A percentile compares a stretch with the other conserved stretches of the same genome.
Conservation (phyloP, 2,888 invertebrate species). For the Leucoma salicis region DNA sequence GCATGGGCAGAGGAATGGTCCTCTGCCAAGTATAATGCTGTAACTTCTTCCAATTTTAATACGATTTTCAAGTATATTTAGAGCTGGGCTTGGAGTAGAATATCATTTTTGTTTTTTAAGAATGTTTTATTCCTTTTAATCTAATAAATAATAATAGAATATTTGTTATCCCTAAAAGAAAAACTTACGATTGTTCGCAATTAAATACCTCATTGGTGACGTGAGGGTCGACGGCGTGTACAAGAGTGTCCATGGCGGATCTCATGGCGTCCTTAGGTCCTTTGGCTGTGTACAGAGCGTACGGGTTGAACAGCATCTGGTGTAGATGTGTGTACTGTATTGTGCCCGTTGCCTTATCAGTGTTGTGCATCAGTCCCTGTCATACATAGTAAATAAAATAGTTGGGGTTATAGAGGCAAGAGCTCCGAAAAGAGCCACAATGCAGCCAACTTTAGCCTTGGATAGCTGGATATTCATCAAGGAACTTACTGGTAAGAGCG, state of each 20-base stretch:
- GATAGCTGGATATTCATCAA: neutral
- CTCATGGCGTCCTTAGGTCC: constrained; percentile 84
- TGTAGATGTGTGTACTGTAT: constrained; percentile 87
- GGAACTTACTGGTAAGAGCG: constrained; percentile 86
- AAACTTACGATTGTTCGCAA: too few species aligned
- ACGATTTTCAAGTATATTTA: too few species aligned
- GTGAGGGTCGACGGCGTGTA: constrained; percentile 83
- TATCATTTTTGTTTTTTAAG: too few species aligned
- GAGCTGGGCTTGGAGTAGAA: too few species aligned
- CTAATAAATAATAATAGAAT: too few species aligned
- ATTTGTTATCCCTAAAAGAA: too few species aligned
- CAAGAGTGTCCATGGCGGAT: constrained; percentile 85
- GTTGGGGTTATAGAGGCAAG: too few species aligned
- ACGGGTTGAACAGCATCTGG: constrained; percentile 91
- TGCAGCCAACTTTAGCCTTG: neutral
- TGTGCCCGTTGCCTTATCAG: constrained; percentile 78
- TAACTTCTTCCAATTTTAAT: too few species aligned
- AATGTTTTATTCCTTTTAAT: too few species aligned
- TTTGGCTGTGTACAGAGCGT: constrained; percentile 83
- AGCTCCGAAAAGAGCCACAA: neutral
- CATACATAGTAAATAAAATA: too few species aligned
- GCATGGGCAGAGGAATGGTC: too few species aligned
- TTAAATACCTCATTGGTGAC: constrained; percentile 83
- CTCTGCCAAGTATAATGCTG: too few species aligned
- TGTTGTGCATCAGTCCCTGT: constrained; percentile 87